Evolutionary conservation across 2,888 invertebrate species (phyloP), one percentile per base, ranked within the genome.

Genomic region (Acholoe squamosa): DNA sequence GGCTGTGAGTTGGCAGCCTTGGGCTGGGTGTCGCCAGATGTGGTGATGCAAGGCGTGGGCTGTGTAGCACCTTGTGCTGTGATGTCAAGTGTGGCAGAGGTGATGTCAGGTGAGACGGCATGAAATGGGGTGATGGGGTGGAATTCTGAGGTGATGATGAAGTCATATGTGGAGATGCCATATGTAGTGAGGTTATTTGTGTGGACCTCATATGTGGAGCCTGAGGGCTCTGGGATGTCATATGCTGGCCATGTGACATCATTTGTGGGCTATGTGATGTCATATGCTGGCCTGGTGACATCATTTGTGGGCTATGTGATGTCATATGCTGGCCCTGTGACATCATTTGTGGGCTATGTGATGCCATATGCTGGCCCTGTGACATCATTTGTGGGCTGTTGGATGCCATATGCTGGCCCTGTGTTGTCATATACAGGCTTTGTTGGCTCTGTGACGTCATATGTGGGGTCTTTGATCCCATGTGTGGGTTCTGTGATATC

Each of bases 41-140:
- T 14, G 80, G 80, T 19, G 76, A 76, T 31, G 76, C 31, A 61
- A 43, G 43, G 43, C 43, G 43, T 7, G 43, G 43, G 43, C 43
- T 43, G 43, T 43, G 43, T 43, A 25, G 1, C 76, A 25, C 22
- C 80, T 33, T 33, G 43, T 80, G 80, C 22, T 33, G 80, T 80
- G 80, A 33, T 34, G 80, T 80, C 80, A 80, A 33, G 43, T 80
- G 80, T 80, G 80, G 76, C 76, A 25, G 31, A 7, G 43, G n/a
- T 7, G 80, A 80, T 16, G 80, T 80, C 80, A 80, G n/a, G 31
- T 16, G 76, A 14, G 25, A 61, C 61, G 61, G 61, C 25, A 25
- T 61, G 22, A n/a, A 22, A 61, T 31, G 76, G 3, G 76, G 31
- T 76, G 76, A 31, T 0, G 86, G 52, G 28, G 19, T 12, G 10